Evolutionary conservation across 2,113 vertebrate genomes (phyloP), one percentile per base, ranked within the genome.

Genomic region (Carassius auratus): DNA sequence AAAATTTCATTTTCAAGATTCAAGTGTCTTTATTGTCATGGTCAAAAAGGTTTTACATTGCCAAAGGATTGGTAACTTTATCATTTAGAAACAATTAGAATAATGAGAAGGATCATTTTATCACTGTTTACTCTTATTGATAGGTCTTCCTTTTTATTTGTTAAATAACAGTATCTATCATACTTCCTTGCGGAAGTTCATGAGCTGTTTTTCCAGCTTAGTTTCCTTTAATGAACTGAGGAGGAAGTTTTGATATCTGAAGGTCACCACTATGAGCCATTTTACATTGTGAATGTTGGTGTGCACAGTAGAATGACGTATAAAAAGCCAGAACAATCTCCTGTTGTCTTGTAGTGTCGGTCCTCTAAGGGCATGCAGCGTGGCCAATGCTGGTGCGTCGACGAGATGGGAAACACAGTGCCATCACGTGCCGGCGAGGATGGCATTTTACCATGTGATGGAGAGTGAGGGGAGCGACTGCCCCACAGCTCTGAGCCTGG

Each of bases 311-410:
- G 42, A 42, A 42, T 8, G 26, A 68, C 30, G 7, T 55, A 50
- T 21, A 30, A 8, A 45, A 8, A 71, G 42, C 36, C 8, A 82
- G 15, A 82, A n/a, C 33, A 55, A 57, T 36, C 45, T 89, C 73
- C 85, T 76, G 55, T 86, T 81, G 86, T 89, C 84, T 86, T 87
- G 59, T 90, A 96, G 95, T 96, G 95, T 84, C 93, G 92, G 81
- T 94, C 96, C 78, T 96, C 96, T 81, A 96, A 94, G 90, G 95
- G 95, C 79, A 95, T 93, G 94, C 94, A 93, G 89, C 93, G 96
- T 15, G 95, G 96, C 78, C 92, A 94, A 81, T 96, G 96, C 90
- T 96, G 96, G 96, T 96, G 96, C 9, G 96, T 96, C 89, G 94
- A 95, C 0, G 94, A 95, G 90, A 91, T 93, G 5, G 96, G 96